These are phyloP conservation scores for Cosmorhoe ocellata DNA, from an alignment of 2,888 invertebrate species.

Conservation along the genomic window DNA sequence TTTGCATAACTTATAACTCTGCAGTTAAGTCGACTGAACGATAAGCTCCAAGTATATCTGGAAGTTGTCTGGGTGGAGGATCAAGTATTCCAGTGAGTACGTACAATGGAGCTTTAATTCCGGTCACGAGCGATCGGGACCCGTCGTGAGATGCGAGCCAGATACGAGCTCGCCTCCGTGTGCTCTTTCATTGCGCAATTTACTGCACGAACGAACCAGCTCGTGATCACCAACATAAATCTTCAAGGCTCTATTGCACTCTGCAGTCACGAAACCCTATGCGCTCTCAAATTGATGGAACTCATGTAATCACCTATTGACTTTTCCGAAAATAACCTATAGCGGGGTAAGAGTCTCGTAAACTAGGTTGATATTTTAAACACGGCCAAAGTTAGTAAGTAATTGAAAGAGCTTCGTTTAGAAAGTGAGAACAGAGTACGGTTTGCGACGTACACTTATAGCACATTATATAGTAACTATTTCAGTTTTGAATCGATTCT, in stretches of 20 bases:
- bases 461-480: no score
- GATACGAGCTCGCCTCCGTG: constrained; percentile 55
- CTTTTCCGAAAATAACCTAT: constrained; percentile 18
- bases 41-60: constrained; percentile 25
- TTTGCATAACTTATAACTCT: constrained; percentile 6
- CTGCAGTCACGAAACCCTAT: constrained; percentile 60
- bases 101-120: constrained; percentile 35
- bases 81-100: constrained; percentile 20
- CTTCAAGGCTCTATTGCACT: constrained; percentile 61
- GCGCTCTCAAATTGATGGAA: constrained; percentile 21
- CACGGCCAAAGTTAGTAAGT: constrained; percentile 41
- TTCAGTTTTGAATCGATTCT: constrained; percentile 32
- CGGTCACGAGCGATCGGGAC: constrained; percentile 62
- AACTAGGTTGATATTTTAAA: constrained; percentile 54
- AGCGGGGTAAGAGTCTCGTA: constrained; percentile 13
- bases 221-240: constrained; percentile 58
- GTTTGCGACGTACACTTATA: constrained; percentile 35
- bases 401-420: constrained; percentile 45
- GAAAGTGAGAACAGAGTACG: constrained; percentile 47
- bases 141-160: constrained; percentile 65
- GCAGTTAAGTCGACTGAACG: constrained; percentile 14
- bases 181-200: constrained; percentile 75
- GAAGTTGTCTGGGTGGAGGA: constrained; percentile 23
- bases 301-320: constrained; percentile 18
- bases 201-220: constrained; percentile 59